These are phyloP conservation scores for Drosophila mulleri DNA, from an alignment of 2,888 invertebrate genomes.

Conservation along the genomic window DNA sequence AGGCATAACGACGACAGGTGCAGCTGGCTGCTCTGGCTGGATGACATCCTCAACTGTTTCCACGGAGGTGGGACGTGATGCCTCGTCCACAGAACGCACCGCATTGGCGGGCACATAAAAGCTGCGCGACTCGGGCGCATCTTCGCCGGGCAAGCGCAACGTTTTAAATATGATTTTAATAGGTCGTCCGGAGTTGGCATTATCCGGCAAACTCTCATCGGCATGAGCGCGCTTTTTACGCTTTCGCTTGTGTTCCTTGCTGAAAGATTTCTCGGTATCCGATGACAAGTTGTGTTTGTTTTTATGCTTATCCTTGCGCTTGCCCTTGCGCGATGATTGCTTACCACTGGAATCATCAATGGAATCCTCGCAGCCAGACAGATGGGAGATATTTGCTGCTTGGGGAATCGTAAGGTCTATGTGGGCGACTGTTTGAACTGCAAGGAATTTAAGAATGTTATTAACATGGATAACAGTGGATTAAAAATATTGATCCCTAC, in stretches of 20 bases:
- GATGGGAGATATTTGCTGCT: conserved; percentile 31
- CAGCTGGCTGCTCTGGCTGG: conserved; percentile 34
- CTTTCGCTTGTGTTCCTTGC: conserved; percentile 92
- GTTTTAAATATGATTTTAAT: conserved; percentile 90
- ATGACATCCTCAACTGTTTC: conserved; percentile 83
- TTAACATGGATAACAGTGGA: neutral
- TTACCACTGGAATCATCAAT: conserved; percentile 68
- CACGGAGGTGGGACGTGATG: conserved; percentile 84
- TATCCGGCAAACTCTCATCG: conserved; percentile 73
- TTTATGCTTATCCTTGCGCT: conserved; percentile 91
- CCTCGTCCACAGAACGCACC: conserved; percentile 84
- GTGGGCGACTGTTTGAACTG: conserved; percentile 33
- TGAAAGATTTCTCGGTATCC: conserved; percentile 87
- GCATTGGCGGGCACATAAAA: conserved; percentile 90
- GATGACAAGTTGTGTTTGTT: conserved; percentile 87
- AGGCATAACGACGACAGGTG: conserved; percentile 13
- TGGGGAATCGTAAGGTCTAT: conserved; percentile 53
- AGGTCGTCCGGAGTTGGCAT: conserved; percentile 82
- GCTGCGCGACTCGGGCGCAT: conserved; percentile 92
- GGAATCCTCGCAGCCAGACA: conserved; percentile 64
- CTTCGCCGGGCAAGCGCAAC: conserved; percentile 86
- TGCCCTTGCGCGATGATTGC: conserved; percentile 87
- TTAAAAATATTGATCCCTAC: conserved; percentile 25
- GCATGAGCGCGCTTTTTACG: conserved; percentile 90
- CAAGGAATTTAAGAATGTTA: neutral